Evolutionary conservation across 1,140 invertebrate species (phyloP), one percentile per base, ranked within the genome.

Genomic region (Brachionus paranguensis): DNA sequence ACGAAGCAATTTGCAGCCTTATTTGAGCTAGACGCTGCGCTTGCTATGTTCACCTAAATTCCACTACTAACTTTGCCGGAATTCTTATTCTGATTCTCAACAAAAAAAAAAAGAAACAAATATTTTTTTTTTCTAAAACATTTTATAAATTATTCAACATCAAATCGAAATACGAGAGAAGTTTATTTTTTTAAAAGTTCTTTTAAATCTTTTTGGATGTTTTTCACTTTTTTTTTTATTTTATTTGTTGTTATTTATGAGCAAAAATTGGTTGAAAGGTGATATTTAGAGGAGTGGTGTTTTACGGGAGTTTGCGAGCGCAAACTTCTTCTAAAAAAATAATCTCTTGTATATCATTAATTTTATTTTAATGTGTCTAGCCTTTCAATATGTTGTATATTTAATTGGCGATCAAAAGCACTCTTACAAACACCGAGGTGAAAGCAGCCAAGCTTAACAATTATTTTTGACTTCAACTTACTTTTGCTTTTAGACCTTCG

Each of bases 31-130:
- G 37, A 43, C 33, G 43, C n/a, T 72, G 8, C 10, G 17, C 4
- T 12, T 20, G 33, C 65, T 14, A 68, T 33, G 27, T 68, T 68
- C 27, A 68, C 12, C 0, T 14, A 33, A 68, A 68, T 72, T 43
- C 68, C 17, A 41, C 41, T 72, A 3, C 41, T 43, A 72, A 12
- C 68, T 17, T 43, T 43, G 41, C 68, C 68, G 68, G 68, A 72
- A 72, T 72, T 68, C 27, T 68, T 43, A 45, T 72, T 68, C 12
- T 68, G 68, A 72, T 72, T 72, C 68, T 72, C 68, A 72, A 72
- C 14, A 41, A 72, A 17, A 37, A 68, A 33, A 27, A 68, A 64
- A 24, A 64, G 27, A 37, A 8, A 68, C 7, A 64, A 64, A 60
- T 1, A 10, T 12, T 64, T 64, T 64, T 64, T 68, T 68, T 68